Evolutionary conservation across 1,140 invertebrate genomes (phyloP), one percentile per base, ranked within the genome.

Genomic region (Ceratina japonica): DNA sequence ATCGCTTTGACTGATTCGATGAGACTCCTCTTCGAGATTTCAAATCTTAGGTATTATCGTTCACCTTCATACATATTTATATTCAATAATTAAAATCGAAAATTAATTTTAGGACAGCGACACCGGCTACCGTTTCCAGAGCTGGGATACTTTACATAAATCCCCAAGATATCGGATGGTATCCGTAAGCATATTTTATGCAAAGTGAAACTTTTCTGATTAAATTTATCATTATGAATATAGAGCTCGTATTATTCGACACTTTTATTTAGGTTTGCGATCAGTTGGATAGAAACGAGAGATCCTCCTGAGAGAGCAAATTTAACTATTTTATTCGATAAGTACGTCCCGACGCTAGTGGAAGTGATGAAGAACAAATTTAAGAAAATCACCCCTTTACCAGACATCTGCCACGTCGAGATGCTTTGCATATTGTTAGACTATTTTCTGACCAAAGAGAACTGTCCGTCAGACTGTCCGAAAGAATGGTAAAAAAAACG

Each of bases 151-250:
- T 98, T 10, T 98, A 97, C 85, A 96, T 98, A 49, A 98, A 99
- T 93, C 96, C 97, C 0, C 95, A 96, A 83, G 98, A 99, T 93
- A 94, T 99, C n/a, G 98, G 98, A 3, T 99, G 98, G 98, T 98
- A 97, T 92, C 97, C 98, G 94, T 98, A 93, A 95, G 95, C 94
- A 82, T 73, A 20, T 5, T 20, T 72, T 12, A 44, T 44, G 37
- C 58, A 44, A 44, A 44, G 10, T 44, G 37, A 44, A 44, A 44
- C 37, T 44, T 44, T 2, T 8, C 37, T 44, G 37, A 44, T 44
- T 10, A 44, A 8, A n/a, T 27, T 54, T 22, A 54, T 75, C 51
- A 65, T 73, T 80, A 58, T 18, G 22, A 52, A 18, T 2, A 22
- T 22, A 61, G 58, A 80, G 71, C 4, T 62, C 37, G 10, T 44